phyloP scores from a whole-genome alignment of 2,797 vertebrate genomes.

The Pseudochaenichthys georgianus region DNA sequence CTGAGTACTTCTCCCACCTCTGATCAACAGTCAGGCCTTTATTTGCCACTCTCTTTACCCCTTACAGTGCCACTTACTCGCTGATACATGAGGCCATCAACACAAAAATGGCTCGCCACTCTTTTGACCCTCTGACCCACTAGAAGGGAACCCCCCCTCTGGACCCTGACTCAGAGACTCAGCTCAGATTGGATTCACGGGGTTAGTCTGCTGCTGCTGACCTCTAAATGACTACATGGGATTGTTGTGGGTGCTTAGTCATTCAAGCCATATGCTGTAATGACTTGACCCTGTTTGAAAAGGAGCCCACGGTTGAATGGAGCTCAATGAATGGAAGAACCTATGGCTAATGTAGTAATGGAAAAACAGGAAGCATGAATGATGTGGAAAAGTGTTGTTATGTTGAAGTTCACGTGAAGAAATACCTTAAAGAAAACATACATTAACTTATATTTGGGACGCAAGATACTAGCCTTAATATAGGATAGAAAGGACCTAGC shows the following conservation, averaged over 20 bases:
- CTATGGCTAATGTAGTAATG: constrained; percentile 40
- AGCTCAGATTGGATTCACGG: constrained; percentile 48
- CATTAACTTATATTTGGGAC: background rate
- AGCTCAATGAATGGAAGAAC: constrained; percentile 38
- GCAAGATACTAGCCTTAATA: background rate
- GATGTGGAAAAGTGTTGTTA: constrained; percentile 15
- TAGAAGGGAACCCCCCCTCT: constrained; percentile 43
- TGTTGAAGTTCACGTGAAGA: background rate
- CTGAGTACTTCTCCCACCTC: too few species aligned
- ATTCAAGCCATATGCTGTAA: constrained; percentile 56
- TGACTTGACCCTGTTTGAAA: constrained; percentile 55
- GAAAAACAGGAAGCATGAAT: constrained; percentile 26
- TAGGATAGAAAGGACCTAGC: background rate
- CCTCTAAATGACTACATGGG: constrained; percentile 59
- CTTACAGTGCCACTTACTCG: constrained; percentile 33
- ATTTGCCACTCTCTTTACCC: constrained; percentile 20
- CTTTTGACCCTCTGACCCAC: constrained; percentile 60
- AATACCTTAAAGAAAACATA: background rate
- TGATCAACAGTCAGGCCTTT: background rate
- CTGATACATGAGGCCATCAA: constrained; percentile 38
- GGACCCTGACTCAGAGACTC: constrained; percentile 58
- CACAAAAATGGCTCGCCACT: constrained; percentile 40
- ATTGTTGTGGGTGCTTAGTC: constrained; percentile 69
- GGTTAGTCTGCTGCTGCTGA: constrained; percentile 57
- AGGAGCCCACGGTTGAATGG: constrained; percentile 44